Base-by-base conservation (phyloP, 2,888 invertebrate species). In the Erpobdella octoculata region DNA sequence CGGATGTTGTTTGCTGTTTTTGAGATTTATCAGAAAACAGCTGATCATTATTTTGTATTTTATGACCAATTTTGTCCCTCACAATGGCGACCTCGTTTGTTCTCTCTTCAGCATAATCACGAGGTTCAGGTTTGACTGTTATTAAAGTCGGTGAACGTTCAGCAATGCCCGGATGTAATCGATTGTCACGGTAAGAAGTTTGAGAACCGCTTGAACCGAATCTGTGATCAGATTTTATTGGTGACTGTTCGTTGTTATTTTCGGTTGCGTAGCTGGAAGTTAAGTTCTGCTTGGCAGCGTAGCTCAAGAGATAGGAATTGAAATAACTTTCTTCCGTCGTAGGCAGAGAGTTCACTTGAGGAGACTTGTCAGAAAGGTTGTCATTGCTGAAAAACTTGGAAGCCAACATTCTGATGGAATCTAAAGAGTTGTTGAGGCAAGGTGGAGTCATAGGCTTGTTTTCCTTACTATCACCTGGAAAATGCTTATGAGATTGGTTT, bases 301-400 rank as follows among this genome's bases (percentile, higher is more conserved):
- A 53, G 21, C 28, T 28, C 53, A 53, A 25, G 53, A 21, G 53
- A 53, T 53, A 53, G 15, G 53, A 53, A 25, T 53, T 28, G 1
- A 28, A 18, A 9, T 53, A 53, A 53, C 21, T n/a, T n/a, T n/a
- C n/a, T n/a, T n/a, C n/a, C n/a, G n/a, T n/a, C n/a, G n/a, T n/a
- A n/a, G n/a, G n/a, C n/a, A n/a, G n/a, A n/a, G n/a, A n/a, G n/a
- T n/a, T n/a, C n/a, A n/a, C n/a, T n/a, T n/a, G n/a, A n/a, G n/a
- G n/a, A n/a, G n/a, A n/a, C n/a, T n/a, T n/a, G n/a, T n/a, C n/a
- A n/a, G n/a, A n/a, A n/a, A n/a, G n/a, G n/a, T n/a, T n/a, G n/a
- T n/a, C n/a, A n/a, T n/a, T n/a, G n/a, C 53, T 53, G 53, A 53
- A 53, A 28, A 53, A 53, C 53, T 53, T 53, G 1, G 53, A 53